Percentiles rank a stretch among this genome's conserved stretches.
Evolutionary conservation across 2,113 vertebrate species (phyloP).

Genomic region (Chamaetylas fuelleborni): DNA sequence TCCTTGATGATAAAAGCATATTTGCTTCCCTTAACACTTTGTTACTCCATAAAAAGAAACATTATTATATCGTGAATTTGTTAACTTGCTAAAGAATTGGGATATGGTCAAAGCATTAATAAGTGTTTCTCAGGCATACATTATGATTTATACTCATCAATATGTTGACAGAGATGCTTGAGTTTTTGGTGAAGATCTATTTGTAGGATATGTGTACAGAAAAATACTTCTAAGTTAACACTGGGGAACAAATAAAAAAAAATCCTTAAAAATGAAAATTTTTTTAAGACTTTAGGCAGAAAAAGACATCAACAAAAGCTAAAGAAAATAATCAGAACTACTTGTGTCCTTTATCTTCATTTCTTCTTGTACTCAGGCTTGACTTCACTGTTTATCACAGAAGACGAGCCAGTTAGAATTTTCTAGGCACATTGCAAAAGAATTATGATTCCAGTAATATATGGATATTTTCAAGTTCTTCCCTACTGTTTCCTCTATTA

Average conservation of each 20-base stretch:
- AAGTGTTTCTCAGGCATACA: neutral
- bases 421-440: neutral
- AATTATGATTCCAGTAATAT: neutral
- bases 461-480: neutral
- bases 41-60: neutral
- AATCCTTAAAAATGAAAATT: neutral
- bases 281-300: neutral
- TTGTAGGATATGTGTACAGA: neutral
- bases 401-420: neutral
- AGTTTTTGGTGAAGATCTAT: neutral
- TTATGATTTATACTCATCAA: neutral
- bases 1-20: neutral
- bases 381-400: neutral
- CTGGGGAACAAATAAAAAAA: neutral
- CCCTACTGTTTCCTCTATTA: neutral
- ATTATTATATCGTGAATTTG: neutral
- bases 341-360: neutral
- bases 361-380: neutral
- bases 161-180: neutral
- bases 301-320: neutral
- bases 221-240: neutral
- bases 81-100: neutral
- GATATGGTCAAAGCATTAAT: neutral
- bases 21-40: neutral
- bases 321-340: neutral